phyloP scores from a whole-genome alignment of 2,797 vertebrate genomes.

The Pantherophis vulpinus region DNA sequence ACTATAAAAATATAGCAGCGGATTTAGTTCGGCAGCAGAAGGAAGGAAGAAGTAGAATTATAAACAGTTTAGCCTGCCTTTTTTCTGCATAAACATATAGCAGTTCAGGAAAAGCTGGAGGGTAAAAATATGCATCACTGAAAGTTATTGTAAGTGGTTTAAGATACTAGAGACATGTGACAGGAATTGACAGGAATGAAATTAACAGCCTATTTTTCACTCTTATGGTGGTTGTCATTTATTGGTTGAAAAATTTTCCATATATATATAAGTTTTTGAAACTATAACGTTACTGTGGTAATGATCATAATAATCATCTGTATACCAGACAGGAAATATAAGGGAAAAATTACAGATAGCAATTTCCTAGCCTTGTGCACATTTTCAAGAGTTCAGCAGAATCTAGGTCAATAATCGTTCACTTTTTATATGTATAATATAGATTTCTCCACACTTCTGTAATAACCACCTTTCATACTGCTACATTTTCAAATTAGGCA shows the following conservation, averaged over 20 bases:
- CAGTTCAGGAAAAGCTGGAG: neutral
- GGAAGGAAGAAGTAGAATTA: neutral
- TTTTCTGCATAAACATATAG: neutral
- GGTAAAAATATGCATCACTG: neutral
- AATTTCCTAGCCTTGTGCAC: neutral
- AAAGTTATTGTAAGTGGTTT: neutral
- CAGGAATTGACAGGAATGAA: neutral
- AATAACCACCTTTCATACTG: neutral
- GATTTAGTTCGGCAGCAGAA: neutral
- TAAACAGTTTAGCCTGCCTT: neutral
- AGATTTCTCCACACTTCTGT: neutral
- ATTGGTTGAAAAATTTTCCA: neutral
- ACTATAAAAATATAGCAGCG: neutral
- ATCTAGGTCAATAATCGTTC: neutral
- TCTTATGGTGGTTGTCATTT: neutral
- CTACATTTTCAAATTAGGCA: neutral
- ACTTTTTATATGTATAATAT: neutral
- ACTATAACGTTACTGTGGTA: neutral
- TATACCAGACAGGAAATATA: neutral
- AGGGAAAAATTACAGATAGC: neutral
- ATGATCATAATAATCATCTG: neutral
- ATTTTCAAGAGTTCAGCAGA: neutral
- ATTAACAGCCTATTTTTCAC: neutral
- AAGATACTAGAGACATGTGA: neutral
- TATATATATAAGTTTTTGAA: neutral